Evolutionary conservation across 2,797 vertebrate genomes (phyloP).

Genomic region (Galaxias olidus): DNA sequence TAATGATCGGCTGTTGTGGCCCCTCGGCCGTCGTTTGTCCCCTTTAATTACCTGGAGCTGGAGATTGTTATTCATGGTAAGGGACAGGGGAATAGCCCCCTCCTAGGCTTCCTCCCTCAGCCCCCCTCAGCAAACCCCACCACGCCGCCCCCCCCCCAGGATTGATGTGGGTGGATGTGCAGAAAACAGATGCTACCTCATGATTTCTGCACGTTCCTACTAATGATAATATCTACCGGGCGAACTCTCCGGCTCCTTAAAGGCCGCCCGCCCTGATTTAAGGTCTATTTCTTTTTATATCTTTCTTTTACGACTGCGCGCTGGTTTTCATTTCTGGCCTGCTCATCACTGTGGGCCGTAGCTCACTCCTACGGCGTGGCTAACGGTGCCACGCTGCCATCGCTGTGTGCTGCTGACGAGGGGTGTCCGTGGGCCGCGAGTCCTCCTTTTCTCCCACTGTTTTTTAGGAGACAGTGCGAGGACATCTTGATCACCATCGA

Average conservation of each 20-base stretch:
- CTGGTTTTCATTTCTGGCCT: slow-evolving; percentile 35
- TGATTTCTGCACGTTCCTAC: slow-evolving; percentile 70
- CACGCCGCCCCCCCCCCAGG: slow-evolving; percentile 45
- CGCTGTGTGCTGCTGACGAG: slow-evolving; percentile 6
- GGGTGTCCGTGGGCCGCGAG: not conserved
- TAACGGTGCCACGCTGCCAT: slow-evolving; percentile 14
- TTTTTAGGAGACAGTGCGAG: not conserved
- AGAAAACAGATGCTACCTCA: slow-evolving; percentile 71
- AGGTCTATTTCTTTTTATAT: no score
- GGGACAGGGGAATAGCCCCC: slow-evolving; percentile 61
- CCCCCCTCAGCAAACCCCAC: slow-evolving; percentile 58
- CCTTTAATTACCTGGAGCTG: slow-evolving; percentile 69
- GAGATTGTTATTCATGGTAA: slow-evolving; percentile 74
- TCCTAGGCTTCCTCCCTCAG: slow-evolving; percentile 17
- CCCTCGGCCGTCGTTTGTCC: slow-evolving; percentile 65
- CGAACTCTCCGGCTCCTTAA: slow-evolving; percentile 60
- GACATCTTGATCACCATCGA: not conserved
- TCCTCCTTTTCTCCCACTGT: not conserved
- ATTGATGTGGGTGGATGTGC: slow-evolving; percentile 67
- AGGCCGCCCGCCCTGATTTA: slow-evolving; percentile 63
- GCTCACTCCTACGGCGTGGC: slow-evolving; percentile 32
- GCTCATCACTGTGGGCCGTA: slow-evolving; percentile 48
- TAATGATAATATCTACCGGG: slow-evolving; percentile 66
- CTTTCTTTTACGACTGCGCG: slow-evolving; percentile 58
- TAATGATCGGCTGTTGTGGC: slow-evolving; percentile 67